Conservation (phyloP, 2,888 invertebrate species). For the Eupithecia subumbrata region DNA sequence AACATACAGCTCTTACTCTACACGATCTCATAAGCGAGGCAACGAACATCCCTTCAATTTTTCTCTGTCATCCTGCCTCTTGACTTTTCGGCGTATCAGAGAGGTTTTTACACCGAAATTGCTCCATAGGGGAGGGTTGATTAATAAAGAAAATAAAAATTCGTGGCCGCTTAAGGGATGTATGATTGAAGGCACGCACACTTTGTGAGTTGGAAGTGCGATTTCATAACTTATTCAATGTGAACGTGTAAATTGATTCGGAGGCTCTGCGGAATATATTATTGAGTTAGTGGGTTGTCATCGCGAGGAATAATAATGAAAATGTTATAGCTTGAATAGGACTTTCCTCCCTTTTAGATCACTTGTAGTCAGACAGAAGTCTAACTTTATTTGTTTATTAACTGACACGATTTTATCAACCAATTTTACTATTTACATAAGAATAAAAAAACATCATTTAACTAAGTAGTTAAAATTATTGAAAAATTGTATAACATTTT, state of each 20-base stretch:
- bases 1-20: conserved; percentile 19
- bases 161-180: conserved; percentile 51
- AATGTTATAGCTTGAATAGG: conserved; percentile 5
- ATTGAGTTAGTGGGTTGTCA: conserved; percentile 32
- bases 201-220: conserved; percentile 48
- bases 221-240: conserved; percentile 51
- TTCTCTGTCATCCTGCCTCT: conserved; percentile 69
- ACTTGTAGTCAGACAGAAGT: neutral
- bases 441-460: too few species aligned
- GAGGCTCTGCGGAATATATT: conserved; percentile 40
- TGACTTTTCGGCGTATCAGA: conserved; percentile 65
- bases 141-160: conserved; percentile 77
- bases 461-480: too few species aligned
- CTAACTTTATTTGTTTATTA: too few species aligned
- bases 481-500: too few species aligned
- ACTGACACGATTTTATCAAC: too few species aligned
- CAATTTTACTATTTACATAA: too few species aligned
- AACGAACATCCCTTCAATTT: conserved; percentile 63
- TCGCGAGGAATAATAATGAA: conserved; percentile 26
- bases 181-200: conserved; percentile 67
- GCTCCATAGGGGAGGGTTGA: conserved; percentile 69
- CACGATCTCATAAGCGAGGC: conserved; percentile 42
- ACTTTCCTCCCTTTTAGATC: neutral
- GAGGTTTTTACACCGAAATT: conserved; percentile 70
- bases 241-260: conserved; percentile 52